phyloP scores from a whole-genome alignment of 2,113 vertebrate genomes.

The Polyodon spathula region DNA sequence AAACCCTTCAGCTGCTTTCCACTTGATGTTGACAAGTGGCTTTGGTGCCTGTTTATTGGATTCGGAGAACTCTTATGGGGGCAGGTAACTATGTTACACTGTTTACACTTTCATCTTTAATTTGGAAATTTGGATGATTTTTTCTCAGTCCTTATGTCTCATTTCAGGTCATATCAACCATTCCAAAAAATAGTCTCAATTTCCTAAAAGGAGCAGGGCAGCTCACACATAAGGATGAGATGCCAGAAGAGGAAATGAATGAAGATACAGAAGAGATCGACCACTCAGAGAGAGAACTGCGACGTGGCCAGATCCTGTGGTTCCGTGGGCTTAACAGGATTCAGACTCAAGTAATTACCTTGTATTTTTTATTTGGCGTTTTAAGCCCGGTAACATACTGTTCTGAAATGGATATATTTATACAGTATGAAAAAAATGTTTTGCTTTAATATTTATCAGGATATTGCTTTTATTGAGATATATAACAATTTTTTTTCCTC shows the following conservation, averaged over 20 bases:
- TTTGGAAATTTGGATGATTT: slow-evolving; percentile 21
- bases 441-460: too few species aligned
- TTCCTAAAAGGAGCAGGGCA: slow-evolving; percentile 88
- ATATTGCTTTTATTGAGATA: too few species aligned
- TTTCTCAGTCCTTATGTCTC: slow-evolving; percentile 22
- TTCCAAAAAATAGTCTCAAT: slow-evolving; percentile 87
- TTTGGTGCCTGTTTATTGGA: slow-evolving; percentile 97
- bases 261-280: slow-evolving; percentile 96
- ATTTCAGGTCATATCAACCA: slow-evolving; percentile 78
- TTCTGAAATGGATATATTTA: too few species aligned
- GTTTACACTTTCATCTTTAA: background rate
- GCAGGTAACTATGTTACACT: slow-evolving; percentile 66
- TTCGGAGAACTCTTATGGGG: slow-evolving; percentile 95
- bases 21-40: slow-evolving; percentile 88
- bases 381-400: too few species aligned
- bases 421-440: too few species aligned
- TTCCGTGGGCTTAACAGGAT: slow-evolving; percentile 96
- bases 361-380: too few species aligned
- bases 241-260: slow-evolving; percentile 82
- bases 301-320: slow-evolving; percentile 96
- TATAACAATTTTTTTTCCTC: too few species aligned
- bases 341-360: slow-evolving; percentile 82
- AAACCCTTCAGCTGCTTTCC: slow-evolving; percentile 95
- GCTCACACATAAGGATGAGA: slow-evolving; percentile 84
- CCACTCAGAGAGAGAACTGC: slow-evolving; percentile 87